Conservation (phyloP, 2,797 vertebrate genomes). For the Pyrocephalus nanus region DNA sequence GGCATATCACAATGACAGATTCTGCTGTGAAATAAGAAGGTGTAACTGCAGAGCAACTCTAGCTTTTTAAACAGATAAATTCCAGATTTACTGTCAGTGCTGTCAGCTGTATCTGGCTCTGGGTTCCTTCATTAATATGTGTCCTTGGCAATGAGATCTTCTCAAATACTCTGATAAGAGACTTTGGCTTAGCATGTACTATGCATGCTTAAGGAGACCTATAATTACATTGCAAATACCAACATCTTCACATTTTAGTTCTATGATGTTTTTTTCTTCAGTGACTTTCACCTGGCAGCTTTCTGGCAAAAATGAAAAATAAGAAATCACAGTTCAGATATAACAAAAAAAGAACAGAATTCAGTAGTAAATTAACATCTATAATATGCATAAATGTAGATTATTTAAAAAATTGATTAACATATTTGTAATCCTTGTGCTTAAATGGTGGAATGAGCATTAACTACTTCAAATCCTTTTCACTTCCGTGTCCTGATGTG, state of each 20-base stretch:
- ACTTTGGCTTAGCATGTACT: not conserved
- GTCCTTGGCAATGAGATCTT: not conserved
- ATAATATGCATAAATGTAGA: not conserved
- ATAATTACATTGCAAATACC: not conserved
- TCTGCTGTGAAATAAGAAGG: not conserved
- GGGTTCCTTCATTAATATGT: not conserved
- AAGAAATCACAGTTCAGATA: not conserved
- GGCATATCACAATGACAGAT: not conserved
- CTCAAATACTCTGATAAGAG: not conserved
- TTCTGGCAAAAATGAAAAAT: not conserved
- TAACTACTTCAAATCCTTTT: not conserved
- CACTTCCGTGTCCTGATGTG: rapidly evolving
- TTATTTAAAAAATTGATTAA: not conserved
- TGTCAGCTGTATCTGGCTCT: not conserved
- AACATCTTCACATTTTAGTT: not conserved
- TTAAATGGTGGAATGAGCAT: not conserved
- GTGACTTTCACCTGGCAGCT: not conserved
- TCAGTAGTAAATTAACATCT: not conserved
- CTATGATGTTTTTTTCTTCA: not conserved
- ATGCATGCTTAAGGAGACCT: not conserved
- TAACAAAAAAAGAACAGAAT: not conserved
- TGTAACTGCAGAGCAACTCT: not conserved
- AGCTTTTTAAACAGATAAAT: not conserved
- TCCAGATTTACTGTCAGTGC: not conserved
- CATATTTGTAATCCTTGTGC: not conserved